Evolutionary conservation across 2,113 vertebrate genomes (phyloP).

Genomic region (Plestiodon gilberti): DNA sequence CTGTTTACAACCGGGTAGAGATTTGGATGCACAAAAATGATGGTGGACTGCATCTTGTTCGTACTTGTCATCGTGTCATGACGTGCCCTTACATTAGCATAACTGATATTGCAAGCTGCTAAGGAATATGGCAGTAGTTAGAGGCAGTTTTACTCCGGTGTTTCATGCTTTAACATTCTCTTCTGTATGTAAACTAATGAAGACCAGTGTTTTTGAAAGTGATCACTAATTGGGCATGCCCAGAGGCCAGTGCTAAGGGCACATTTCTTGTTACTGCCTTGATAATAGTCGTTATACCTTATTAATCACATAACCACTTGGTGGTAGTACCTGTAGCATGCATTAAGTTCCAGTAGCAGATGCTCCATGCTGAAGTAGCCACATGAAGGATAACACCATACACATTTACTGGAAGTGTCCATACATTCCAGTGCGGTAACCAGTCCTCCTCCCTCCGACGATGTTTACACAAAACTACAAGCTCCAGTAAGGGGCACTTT

Average conservation of each 20-base stretch:
- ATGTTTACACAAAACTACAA: background rate
- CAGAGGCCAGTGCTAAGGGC: background rate
- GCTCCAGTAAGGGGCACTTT: background rate
- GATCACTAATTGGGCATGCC: too few relatives aligned
- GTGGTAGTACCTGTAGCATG: background rate
- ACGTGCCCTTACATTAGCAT: background rate
- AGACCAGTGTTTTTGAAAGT: background rate
- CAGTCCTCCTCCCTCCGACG: too few relatives aligned
- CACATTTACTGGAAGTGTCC: background rate
- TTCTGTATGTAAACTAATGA: background rate
- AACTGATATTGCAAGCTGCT: background rate
- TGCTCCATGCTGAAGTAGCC: background rate
- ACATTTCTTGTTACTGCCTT: background rate
- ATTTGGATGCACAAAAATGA: background rate
- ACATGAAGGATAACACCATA: background rate
- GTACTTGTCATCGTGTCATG: background rate
- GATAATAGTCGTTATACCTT: background rate
- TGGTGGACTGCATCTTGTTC: background rate
- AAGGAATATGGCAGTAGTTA: background rate
- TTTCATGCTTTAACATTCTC: background rate
- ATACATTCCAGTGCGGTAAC: background rate
- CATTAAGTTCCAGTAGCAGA: background rate
- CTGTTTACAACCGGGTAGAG: background rate
- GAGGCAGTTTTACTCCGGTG: too few relatives aligned
- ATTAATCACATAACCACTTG: background rate